Conservation (phyloP, 2,888 invertebrate species). For the Tholera decimalis region DNA sequence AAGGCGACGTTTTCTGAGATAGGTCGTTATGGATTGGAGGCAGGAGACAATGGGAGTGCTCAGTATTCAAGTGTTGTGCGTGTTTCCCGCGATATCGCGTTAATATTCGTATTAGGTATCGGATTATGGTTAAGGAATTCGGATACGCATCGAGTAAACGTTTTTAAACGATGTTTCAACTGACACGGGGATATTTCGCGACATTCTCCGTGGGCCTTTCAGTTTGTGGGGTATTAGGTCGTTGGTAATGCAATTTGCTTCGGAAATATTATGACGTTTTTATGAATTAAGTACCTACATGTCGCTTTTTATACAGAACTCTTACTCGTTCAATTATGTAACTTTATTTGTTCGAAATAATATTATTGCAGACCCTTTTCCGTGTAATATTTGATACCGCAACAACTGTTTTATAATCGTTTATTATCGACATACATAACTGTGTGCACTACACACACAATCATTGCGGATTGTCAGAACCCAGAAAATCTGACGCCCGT, state of each 20-base stretch:
- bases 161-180: slow-evolving; percentile 67
- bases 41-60: slow-evolving; percentile 76
- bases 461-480: too few relatives aligned
- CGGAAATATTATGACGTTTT: slow-evolving; percentile 40
- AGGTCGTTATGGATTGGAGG: slow-evolving; percentile 54
- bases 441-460: too few relatives aligned
- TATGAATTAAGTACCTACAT: slow-evolving; percentile 43
- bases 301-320: slow-evolving; percentile 18
- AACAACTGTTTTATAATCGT: background rate
- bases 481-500: too few relatives aligned
- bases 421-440: too few relatives aligned
- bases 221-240: slow-evolving; percentile 47
- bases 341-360: slow-evolving; percentile 16
- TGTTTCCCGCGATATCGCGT: slow-evolving; percentile 82
- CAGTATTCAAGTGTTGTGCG: slow-evolving; percentile 79
- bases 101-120: slow-evolving; percentile 81
- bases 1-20: slow-evolving; percentile 47
- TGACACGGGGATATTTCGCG: slow-evolving; percentile 47
- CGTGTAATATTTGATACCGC: background rate
- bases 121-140: slow-evolving; percentile 74
- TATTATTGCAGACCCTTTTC: background rate
- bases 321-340: slow-evolving; percentile 32
- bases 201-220: slow-evolving; percentile 17
- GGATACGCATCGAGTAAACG: slow-evolving; percentile 66
- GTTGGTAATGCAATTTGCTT: slow-evolving; percentile 45